These are phyloP conservation scores for Halictus ligatus DNA, from an alignment of 2,888 invertebrate species.

Conservation along the genomic window DNA sequence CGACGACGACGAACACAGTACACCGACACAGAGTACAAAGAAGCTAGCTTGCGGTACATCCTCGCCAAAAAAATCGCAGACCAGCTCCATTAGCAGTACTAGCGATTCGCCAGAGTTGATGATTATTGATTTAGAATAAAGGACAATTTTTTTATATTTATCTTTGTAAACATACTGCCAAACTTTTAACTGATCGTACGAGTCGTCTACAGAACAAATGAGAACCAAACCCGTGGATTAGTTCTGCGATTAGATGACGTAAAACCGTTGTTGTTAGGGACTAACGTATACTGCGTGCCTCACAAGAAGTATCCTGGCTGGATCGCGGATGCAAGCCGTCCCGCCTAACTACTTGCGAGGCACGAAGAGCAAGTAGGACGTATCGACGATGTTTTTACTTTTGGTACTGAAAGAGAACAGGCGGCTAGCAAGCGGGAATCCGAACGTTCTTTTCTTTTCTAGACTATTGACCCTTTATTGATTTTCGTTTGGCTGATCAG, in stretches of 20 bases:
- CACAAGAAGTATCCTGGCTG: not conserved
- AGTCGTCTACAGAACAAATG: slow-evolving; percentile 15
- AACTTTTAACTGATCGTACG: slow-evolving; percentile 31
- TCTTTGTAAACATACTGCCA: slow-evolving; percentile 37
- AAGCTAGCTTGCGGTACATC: slow-evolving; percentile 68
- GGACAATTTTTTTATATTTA: slow-evolving; percentile 41
- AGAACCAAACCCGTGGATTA: slow-evolving; percentile 27
- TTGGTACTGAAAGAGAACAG: slow-evolving; percentile 35
- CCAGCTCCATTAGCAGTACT: slow-evolving; percentile 81
- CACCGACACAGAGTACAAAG: slow-evolving; percentile 77
- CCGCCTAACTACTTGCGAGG: too few species aligned
- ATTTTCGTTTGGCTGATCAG: slow-evolving; percentile 18
- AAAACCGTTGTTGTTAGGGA: slow-evolving; percentile 3
- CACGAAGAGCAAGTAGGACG: not conserved
- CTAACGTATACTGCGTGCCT: slow-evolving; percentile 1
- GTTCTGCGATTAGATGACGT: slow-evolving; percentile 16
- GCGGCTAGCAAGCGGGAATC: not conserved
- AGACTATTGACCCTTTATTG: slow-evolving; percentile 24
- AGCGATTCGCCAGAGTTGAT: slow-evolving; percentile 83
- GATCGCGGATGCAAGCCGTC: not conserved
- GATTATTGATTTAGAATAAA: slow-evolving; percentile 83
- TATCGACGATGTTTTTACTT: slow-evolving; percentile 37
- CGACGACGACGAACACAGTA: slow-evolving; percentile 78
- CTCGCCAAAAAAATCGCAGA: slow-evolving; percentile 78
- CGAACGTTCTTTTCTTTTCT: not conserved